phyloP scores from a whole-genome alignment of 2,113 vertebrate genomes.

The Aptenodytes patagonicus region DNA sequence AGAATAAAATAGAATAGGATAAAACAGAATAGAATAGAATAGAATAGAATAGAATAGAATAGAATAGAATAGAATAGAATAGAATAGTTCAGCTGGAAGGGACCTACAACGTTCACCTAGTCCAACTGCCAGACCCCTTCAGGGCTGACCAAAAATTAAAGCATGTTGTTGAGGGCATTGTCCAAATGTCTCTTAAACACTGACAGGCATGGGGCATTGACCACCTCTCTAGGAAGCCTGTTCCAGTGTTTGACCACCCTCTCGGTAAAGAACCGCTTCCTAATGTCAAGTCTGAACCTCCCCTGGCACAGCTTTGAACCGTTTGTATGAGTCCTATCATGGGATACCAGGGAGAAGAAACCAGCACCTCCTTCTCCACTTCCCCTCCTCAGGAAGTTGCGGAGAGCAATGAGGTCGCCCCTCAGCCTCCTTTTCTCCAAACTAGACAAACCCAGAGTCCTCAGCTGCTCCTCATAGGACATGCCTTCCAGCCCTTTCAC shows the following conservation, averaged over 20 bases:
- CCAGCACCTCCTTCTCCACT: not conserved
- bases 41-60: too few species aligned
- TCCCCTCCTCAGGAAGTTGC: not conserved
- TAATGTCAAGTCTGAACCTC: not conserved
- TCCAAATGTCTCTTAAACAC: not conserved
- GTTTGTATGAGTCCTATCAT: fast-evolving
- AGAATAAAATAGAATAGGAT: not conserved
- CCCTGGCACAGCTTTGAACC: not conserved
- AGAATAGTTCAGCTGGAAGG: not conserved
- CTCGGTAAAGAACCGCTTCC: not conserved
- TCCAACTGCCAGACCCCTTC: not conserved
- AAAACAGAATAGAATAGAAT: not conserved
- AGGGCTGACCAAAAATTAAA: not conserved
- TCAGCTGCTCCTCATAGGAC: not conserved
- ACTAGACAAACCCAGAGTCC: not conserved
- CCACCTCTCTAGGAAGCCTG: not conserved
- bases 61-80: too few species aligned
- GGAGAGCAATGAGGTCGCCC: not conserved
- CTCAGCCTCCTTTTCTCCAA: not conserved
- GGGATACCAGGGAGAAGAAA: not conserved
- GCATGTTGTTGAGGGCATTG: not conserved
- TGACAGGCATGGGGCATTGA: too few species aligned
- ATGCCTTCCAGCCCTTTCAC: not conserved
- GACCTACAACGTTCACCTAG: fast-evolving
- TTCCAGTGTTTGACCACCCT: not conserved